Conservation (phyloP, 2,113 vertebrate species). For the Indicator maculatus region DNA sequence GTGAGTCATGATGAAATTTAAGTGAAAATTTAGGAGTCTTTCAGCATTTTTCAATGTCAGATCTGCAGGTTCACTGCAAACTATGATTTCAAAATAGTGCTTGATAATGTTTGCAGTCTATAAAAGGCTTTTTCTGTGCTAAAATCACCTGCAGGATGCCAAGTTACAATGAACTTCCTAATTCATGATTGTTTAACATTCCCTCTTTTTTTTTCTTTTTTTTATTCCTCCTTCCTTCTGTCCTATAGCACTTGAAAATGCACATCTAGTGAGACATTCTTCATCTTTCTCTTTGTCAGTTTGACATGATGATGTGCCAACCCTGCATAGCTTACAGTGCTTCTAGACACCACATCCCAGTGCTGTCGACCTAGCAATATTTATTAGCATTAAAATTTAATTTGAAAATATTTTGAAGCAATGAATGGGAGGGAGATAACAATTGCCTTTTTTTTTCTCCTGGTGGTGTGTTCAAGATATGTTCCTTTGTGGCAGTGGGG, state of each 20-base stretch:
- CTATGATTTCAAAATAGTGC: neutral
- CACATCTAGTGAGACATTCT: neutral
- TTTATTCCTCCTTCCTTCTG: neutral
- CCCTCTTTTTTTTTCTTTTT: neutral
- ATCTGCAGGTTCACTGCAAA: slow-evolving; percentile 12
- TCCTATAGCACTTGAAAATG: slow-evolving; percentile 48
- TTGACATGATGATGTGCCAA: neutral
- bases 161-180: neutral
- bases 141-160: neutral
- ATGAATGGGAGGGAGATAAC: neutral
- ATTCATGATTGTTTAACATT: slow-evolving; percentile 14
- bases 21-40: slow-evolving; percentile 35
- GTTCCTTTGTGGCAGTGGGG: neutral
- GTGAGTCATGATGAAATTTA: neutral
- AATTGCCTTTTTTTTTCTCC: neutral
- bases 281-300: neutral
- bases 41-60: slow-evolving; percentile 18
- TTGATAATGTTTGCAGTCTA: neutral
- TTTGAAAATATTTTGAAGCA: neutral
- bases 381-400: slow-evolving; percentile 23
- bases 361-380: slow-evolving; percentile 29
- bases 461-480: neutral
- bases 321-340: neutral
- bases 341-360: neutral
- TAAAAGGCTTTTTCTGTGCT: slow-evolving; percentile 14